These are phyloP conservation scores for Littorina saxatilis DNA, from an alignment of 1,140 invertebrate species.

Conservation along the genomic window DNA sequence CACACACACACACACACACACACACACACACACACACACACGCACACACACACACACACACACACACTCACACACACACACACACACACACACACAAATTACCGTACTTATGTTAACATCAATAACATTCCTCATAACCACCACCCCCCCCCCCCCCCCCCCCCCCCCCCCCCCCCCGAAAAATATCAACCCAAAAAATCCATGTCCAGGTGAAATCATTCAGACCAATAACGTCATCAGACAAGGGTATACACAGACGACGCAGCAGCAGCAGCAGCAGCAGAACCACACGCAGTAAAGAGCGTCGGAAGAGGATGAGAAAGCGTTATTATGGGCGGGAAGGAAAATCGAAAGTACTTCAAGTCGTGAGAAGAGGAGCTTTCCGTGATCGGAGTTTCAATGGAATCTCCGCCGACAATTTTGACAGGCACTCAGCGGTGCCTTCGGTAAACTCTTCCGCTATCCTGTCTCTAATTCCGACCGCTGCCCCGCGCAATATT, in stretches of 20 bases:
- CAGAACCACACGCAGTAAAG: too few relatives aligned
- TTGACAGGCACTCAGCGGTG: constrained; percentile 22
- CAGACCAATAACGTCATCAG: too few relatives aligned
- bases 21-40: not conserved
- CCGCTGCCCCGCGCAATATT: constrained; percentile 16
- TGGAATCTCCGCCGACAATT: constrained; percentile 23
- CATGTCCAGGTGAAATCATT: too few relatives aligned
- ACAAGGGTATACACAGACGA: too few relatives aligned
- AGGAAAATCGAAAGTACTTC: constrained; percentile 13
- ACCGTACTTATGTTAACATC: too few relatives aligned
- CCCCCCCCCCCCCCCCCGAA: too few relatives aligned
- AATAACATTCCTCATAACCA: too few relatives aligned
- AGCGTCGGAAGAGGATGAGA: too few relatives aligned
- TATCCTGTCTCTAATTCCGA: not conserved
- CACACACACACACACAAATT: not conserved
- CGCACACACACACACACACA: constrained; percentile 11
- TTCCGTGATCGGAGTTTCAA: constrained; percentile 10
- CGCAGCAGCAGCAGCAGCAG: too few relatives aligned
- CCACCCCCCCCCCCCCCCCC: too few relatives aligned
- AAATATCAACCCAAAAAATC: too few relatives aligned
- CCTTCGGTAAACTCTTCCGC: constrained; percentile 7
- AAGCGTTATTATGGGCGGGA: not conserved
- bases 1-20: not conserved
- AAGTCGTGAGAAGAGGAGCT: not conserved
- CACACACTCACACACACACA: not conserved